phyloP scores from a whole-genome alignment of 2,888 invertebrate genomes.

The Therioaphis trifolii region DNA sequence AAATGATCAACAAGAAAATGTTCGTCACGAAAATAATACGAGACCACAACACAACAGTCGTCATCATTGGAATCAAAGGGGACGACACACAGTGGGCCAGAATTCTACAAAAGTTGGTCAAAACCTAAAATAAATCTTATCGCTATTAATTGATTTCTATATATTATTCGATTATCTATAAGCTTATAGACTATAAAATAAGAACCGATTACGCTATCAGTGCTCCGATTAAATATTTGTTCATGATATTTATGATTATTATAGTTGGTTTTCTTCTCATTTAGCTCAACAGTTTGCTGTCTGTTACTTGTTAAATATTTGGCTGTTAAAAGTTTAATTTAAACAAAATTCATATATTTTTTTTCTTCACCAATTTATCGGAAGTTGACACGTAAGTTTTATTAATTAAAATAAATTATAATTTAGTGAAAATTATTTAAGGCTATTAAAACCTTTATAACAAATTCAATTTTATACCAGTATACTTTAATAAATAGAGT shows the following conservation, averaged over 20 bases:
- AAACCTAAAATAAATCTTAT: neutral
- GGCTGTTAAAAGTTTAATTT: neutral
- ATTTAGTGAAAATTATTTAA: neutral
- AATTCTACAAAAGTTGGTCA: too few species aligned
- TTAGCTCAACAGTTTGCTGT: too few species aligned
- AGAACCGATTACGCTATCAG: too few species aligned
- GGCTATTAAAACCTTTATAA: neutral
- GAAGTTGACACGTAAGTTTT: neutral
- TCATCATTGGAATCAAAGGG: too few species aligned
- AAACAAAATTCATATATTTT: neutral
- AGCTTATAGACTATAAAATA: neutral
- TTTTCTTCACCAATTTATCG: neutral
- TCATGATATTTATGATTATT: too few species aligned
- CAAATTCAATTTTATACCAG: neutral
- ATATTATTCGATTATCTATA: neutral
- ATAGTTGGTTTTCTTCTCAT: too few species aligned
- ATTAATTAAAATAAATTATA: neutral
- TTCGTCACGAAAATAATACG: too few species aligned
- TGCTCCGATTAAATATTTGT: too few species aligned
- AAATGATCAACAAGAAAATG: too few species aligned
- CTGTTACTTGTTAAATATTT: too few species aligned
- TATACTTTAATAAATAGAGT: neutral
- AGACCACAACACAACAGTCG: too few species aligned
- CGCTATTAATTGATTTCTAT: neutral
- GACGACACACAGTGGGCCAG: too few species aligned